phyloP scores from a whole-genome alignment of 2,797 vertebrate species.

The Arctocebus calabarensis region DNA sequence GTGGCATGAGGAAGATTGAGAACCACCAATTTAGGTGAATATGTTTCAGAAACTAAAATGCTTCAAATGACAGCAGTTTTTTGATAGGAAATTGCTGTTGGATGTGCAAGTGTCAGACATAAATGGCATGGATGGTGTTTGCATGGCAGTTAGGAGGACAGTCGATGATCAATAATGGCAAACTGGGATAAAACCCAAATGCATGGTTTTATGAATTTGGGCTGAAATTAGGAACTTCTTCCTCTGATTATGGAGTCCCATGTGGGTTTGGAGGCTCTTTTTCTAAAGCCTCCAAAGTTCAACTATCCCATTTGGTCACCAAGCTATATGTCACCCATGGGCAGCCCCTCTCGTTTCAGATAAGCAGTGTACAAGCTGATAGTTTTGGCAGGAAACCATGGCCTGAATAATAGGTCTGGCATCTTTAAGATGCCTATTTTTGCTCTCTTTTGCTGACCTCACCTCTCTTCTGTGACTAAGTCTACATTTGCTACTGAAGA shows the following conservation, averaged over 20 bases:
- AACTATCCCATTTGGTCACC: not conserved
- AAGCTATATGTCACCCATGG: not conserved
- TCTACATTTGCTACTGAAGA: not conserved
- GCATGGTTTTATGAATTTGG: not conserved
- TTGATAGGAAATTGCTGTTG: not conserved
- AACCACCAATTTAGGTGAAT: not conserved
- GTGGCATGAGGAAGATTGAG: no score
- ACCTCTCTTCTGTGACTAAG: not conserved
- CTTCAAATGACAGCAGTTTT: not conserved
- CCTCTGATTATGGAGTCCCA: fast-evolving
- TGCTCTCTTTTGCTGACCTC: not conserved
- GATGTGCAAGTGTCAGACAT: not conserved
- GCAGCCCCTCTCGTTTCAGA: conserved; percentile 13
- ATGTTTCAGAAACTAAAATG: not conserved
- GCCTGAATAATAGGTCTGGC: conserved; percentile 32
- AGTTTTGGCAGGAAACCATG: conserved; percentile 73
- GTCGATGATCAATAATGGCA: not conserved
- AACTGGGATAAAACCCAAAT: not conserved
- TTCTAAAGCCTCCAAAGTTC: not conserved
- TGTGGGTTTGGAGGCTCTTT: not conserved
- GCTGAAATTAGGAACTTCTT: conserved; percentile 38
- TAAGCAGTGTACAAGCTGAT: conserved; percentile 23
- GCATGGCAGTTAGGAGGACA: not conserved
- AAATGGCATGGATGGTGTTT: not conserved
- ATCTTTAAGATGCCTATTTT: conserved; percentile 19